Base-by-base conservation (phyloP, 2,888 invertebrate genomes). In the Macrosoma leucophasiata region DNA sequence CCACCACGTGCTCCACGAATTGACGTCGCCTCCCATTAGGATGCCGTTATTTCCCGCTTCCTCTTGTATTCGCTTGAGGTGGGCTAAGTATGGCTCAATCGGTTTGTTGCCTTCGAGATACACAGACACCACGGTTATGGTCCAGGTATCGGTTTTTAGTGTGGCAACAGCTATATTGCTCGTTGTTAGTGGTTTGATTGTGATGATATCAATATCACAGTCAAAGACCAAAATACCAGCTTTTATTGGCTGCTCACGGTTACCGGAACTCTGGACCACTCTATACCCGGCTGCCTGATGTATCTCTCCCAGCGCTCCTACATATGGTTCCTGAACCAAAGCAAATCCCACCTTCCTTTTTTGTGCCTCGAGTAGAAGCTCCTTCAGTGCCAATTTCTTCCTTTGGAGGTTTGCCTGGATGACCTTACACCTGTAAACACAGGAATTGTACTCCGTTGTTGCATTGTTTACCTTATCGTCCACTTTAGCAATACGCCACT, bases 1-100 rank as follows among this genome's bases (percentile, higher is more conserved):
- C 50, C 49, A 48, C 47, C 46, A 46, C 1, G 17, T 11, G 12
- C 41, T 49, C 39, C 35, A 36, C 1, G 50, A 42, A 12, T 52
- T 52, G 3, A 27, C 33, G 22, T 50, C 52, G 0, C 50, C 49
- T 10, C 33, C 50, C n/a, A 52, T 17, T 3, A 47, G 18, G 5
- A 43, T 1, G 4, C 26, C 37, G 6, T 18, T 17, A 1, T 13
- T 19, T 15, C 13, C 26, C 2, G 34, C 4, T 20, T 32, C 14
- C 4, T 15, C 4, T 6, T 12, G 7, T 6, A 33, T 15, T 3
- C 9, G 18, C 11, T 13, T 14, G 7, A 41, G 10, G 3, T 26
- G 21, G 1, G 26, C 18, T 6, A 39, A 4, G 20, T 41, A 33
- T 7, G 37, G 41, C 1, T 32, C 34, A 2, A 39, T 31, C 1